Conservation (phyloP, 2,797 vertebrate genomes). For the Chiroxiphia lanceolata region DNA sequence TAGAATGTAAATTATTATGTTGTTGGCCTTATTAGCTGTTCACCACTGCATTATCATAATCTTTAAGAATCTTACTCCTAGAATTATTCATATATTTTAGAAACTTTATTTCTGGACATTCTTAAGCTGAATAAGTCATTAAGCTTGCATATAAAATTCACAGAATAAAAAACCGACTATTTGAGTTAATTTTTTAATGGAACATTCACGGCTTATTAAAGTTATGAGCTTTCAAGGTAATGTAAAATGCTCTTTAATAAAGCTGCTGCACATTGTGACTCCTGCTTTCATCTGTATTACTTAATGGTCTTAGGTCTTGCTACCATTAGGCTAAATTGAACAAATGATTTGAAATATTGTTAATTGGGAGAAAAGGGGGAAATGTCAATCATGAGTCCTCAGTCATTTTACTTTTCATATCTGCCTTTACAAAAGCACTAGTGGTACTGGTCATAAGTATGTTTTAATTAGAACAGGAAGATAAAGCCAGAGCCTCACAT, state of each 20-base stretch:
- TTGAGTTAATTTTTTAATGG: background rate
- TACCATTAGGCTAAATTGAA: slow-evolving; percentile 30
- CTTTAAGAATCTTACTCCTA: background rate
- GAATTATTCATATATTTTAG: background rate
- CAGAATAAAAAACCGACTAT: background rate
- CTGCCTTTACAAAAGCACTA: background rate
- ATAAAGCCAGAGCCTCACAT: background rate
- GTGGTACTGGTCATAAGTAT: background rate
- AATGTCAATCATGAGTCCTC: background rate
- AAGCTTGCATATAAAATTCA: background rate
- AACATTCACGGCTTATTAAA: background rate
- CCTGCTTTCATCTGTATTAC: background rate
- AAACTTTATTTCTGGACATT: background rate
- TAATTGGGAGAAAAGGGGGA: background rate
- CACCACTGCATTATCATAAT: background rate
- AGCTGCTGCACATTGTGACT: background rate
- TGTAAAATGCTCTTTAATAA: slow-evolving; percentile 8
- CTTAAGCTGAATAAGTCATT: background rate
- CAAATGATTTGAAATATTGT: background rate
- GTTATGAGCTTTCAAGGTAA: background rate
- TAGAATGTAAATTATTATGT: background rate
- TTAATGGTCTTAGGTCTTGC: slow-evolving; percentile 15
- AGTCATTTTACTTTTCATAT: background rate
- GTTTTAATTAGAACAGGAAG: background rate
- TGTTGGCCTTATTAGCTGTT: background rate